phyloP scores from a whole-genome alignment of 2,888 invertebrate species.

The Yponomeuta malinellus region DNA sequence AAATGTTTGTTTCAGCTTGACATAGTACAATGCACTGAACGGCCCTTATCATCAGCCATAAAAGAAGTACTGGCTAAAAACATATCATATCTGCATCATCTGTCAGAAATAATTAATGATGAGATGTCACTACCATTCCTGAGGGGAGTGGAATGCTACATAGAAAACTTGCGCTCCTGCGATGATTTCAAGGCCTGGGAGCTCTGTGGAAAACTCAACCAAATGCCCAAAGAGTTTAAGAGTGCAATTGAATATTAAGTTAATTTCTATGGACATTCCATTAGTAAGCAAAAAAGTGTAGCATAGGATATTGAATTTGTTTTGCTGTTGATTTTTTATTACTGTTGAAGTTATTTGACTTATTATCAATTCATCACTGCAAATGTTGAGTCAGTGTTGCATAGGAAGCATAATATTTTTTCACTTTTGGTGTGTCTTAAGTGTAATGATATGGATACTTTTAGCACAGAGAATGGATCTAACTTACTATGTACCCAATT shows the following conservation, averaged over 20 bases:
- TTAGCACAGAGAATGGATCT: no score
- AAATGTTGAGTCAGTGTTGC: background rate
- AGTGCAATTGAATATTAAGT: slow-evolving; percentile 64
- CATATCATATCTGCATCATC: slow-evolving; percentile 57
- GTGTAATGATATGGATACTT: no score
- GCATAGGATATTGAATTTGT: slow-evolving; percentile 16
- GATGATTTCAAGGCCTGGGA: slow-evolving; percentile 71
- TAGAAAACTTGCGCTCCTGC: slow-evolving; percentile 57
- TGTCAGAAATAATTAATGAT: slow-evolving; percentile 63
- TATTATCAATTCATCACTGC: slow-evolving; percentile 3
- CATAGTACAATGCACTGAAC: slow-evolving; percentile 59
- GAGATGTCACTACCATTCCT: slow-evolving; percentile 63
- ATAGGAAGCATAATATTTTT: background rate
- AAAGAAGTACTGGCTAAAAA: slow-evolving; percentile 64
- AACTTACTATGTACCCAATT: no score
- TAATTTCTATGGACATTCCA: slow-evolving; percentile 19
- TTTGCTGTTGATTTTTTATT: slow-evolving; percentile 9
- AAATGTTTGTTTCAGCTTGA: slow-evolving; percentile 50
- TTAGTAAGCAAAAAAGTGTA: slow-evolving; percentile 10
- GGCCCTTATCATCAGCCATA: slow-evolving; percentile 53
- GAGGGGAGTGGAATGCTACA: slow-evolving; percentile 61
- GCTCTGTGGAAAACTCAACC: slow-evolving; percentile 56
- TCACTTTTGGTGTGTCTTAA: background rate
- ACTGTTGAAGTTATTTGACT: background rate
- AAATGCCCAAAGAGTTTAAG: slow-evolving; percentile 64